phyloP scores from a whole-genome alignment of 2,888 invertebrate genomes.

The Ligdia adustata region DNA sequence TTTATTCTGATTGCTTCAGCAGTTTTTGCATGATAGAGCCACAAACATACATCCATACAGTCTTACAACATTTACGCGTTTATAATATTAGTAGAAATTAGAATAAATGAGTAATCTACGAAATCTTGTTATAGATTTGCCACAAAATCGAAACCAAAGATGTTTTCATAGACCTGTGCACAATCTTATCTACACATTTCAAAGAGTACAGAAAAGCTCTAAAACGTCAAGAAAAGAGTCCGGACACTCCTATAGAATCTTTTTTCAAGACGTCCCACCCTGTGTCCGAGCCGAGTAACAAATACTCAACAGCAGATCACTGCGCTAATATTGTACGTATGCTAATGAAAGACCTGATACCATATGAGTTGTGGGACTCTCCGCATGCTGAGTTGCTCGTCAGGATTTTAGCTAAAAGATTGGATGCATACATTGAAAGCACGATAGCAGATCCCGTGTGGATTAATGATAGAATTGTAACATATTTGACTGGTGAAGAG shows the following conservation, averaged over 20 bases:
- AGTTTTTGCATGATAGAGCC: no score
- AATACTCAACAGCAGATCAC: conserved; percentile 78
- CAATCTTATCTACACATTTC: conserved; percentile 84
- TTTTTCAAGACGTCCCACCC: conserved; percentile 76
- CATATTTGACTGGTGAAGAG: conserved; percentile 51
- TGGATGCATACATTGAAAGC: conserved; percentile 76
- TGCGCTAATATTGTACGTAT: conserved; percentile 84
- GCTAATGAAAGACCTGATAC: conserved; percentile 85
- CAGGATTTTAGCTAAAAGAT: conserved; percentile 84
- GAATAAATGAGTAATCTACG: no score
- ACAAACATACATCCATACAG: no score
- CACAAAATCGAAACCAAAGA: conserved; percentile 75
- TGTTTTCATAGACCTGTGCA: conserved; percentile 71
- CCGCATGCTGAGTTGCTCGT: conserved; percentile 86
- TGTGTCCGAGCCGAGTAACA: conserved; percentile 59
- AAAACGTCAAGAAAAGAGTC: conserved; percentile 82
- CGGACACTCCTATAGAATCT: conserved; percentile 66
- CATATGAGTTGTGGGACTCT: conserved; percentile 88
- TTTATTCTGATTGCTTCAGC: no score
- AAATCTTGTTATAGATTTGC: conserved; percentile 62
- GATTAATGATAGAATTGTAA: conserved; percentile 70
- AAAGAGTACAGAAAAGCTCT: conserved; percentile 86
- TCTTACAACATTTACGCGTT: no score
- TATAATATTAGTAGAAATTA: no score
- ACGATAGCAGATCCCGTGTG: conserved; percentile 79